A percentile compares a stretch with the other conserved stretches of the same genome.
Conservation (phyloP, 2,888 invertebrate species). For the Andrena trimmerana region DNA sequence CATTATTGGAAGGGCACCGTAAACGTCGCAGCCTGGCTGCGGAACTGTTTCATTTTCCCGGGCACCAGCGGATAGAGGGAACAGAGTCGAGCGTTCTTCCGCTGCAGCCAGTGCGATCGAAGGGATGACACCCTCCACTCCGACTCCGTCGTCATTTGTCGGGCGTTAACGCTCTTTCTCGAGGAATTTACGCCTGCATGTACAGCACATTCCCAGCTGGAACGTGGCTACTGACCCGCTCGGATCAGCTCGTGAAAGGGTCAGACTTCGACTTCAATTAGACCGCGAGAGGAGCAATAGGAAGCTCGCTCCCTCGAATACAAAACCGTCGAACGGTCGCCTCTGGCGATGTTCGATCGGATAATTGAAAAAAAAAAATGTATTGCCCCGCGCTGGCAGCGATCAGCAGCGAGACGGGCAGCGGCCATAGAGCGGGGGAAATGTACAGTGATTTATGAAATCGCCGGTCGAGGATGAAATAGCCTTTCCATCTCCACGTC, state of each 20-base stretch:
- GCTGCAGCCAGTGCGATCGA: slow-evolving; percentile 4
- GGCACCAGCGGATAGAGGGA: slow-evolving; percentile 7
- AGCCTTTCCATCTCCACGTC: slow-evolving; percentile 61
- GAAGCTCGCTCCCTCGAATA: background rate
- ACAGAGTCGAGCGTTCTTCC: background rate
- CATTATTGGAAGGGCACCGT: slow-evolving; percentile 40
- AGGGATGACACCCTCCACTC: background rate
- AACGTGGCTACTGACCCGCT: background rate
- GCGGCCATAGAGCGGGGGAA: slow-evolving; percentile 28
- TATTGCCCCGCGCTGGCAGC: background rate
- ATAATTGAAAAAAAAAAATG: slow-evolving; percentile 9
- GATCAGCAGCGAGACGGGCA: slow-evolving; percentile 20
- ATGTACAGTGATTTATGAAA: slow-evolving; percentile 62
- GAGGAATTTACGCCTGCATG: slow-evolving; percentile 50
- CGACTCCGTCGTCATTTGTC: slow-evolving; percentile 42
- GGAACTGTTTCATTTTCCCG: slow-evolving; percentile 38
- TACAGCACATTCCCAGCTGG: slow-evolving; percentile 2
- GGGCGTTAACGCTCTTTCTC: slow-evolving; percentile 52
- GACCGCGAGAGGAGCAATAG: background rate
- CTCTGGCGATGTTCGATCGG: background rate
- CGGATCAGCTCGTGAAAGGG: background rate
- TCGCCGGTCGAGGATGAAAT: slow-evolving; percentile 56
- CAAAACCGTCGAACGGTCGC: background rate
- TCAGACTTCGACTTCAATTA: background rate
- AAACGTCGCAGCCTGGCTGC: slow-evolving; percentile 23